Conservation (phyloP, 2,888 invertebrate species). For the Linnaemya tessellans region DNA sequence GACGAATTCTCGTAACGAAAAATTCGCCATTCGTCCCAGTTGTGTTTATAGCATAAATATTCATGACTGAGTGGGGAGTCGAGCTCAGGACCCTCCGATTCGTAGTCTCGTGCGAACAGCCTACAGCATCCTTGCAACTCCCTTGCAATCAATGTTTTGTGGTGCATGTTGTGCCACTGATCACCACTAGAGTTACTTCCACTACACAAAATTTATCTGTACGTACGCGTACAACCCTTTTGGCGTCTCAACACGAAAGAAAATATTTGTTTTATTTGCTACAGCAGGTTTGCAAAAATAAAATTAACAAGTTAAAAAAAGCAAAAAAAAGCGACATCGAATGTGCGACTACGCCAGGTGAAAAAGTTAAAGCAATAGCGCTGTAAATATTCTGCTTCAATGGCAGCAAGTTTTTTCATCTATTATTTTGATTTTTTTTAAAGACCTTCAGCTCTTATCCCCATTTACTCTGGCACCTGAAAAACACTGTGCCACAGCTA, state of each 20-base stretch:
- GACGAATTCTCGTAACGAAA: too few species aligned
- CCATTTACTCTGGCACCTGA: neutral
- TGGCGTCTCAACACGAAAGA: slow-evolving; percentile 51
- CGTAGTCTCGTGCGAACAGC: too few species aligned
- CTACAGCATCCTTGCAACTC: neutral
- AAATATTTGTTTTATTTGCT: slow-evolving; percentile 67
- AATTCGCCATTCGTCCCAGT: too few species aligned
- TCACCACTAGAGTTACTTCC: neutral
- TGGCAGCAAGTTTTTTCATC: slow-evolving; percentile 75
- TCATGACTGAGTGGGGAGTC: too few species aligned
- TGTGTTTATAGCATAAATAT: too few species aligned
- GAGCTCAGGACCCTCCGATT: too few species aligned
- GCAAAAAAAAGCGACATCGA: slow-evolving; percentile 24
- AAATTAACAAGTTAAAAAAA: slow-evolving; percentile 74
- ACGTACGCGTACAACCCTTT: slow-evolving; percentile 50
- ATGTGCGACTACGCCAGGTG: slow-evolving; percentile 40
- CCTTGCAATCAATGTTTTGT: too few species aligned
- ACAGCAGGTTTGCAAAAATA: slow-evolving; percentile 77
- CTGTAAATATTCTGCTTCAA: slow-evolving; percentile 61
- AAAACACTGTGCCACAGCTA: slow-evolving; percentile 20
- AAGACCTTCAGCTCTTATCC: slow-evolving; percentile 26
- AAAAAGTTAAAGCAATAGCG: slow-evolving; percentile 54
- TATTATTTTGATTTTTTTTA: slow-evolving; percentile 71
- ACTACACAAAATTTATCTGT: slow-evolving; percentile 30
- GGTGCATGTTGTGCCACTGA: neutral